Evolutionary conservation across 2,797 vertebrate species (phyloP).

Genomic region (Crenuchus spilurus): DNA sequence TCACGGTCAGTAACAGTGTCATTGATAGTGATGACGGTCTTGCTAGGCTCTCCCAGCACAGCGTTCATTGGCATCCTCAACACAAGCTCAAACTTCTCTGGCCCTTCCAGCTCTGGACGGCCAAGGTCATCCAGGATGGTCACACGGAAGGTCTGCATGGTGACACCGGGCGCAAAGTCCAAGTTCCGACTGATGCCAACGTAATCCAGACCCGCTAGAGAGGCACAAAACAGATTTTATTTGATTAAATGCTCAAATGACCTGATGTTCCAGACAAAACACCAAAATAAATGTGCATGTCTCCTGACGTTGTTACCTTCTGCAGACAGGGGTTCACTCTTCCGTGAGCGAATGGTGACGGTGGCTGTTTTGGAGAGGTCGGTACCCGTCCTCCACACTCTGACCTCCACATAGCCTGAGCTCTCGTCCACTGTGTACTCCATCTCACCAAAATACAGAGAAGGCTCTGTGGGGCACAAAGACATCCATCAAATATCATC

Average conservation of each 20-base stretch:
- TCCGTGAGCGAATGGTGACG: slow-evolving; percentile 80
- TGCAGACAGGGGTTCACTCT: slow-evolving; percentile 82
- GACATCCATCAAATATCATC: background rate
- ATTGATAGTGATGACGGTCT: slow-evolving; percentile 83
- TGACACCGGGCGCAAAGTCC: slow-evolving; percentile 85
- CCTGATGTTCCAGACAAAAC: too few species aligned
- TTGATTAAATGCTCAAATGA: too few species aligned
- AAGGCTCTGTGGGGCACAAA: slow-evolving; percentile 73
- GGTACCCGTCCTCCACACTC: slow-evolving; percentile 85
- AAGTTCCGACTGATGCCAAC: slow-evolving; percentile 84
- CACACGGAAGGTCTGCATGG: slow-evolving; percentile 83
- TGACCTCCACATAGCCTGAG: slow-evolving; percentile 81
- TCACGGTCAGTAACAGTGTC: slow-evolving; percentile 81
- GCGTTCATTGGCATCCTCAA: slow-evolving; percentile 84
- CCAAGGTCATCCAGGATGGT: slow-evolving; percentile 85
- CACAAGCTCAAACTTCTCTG: slow-evolving; percentile 84
- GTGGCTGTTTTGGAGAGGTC: slow-evolving; percentile 86
- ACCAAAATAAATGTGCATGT: background rate
- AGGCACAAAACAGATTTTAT: background rate
- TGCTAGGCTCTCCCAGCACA: slow-evolving; percentile 84
- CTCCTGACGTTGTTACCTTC: slow-evolving; percentile 75
- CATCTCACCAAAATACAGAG: slow-evolving; percentile 80
- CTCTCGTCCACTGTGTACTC: slow-evolving; percentile 83
- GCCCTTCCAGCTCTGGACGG: slow-evolving; percentile 85
- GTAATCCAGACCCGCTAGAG: slow-evolving; percentile 84